phyloP scores from a whole-genome alignment of 2,797 vertebrate species.

The Siniperca scherzeri region DNA sequence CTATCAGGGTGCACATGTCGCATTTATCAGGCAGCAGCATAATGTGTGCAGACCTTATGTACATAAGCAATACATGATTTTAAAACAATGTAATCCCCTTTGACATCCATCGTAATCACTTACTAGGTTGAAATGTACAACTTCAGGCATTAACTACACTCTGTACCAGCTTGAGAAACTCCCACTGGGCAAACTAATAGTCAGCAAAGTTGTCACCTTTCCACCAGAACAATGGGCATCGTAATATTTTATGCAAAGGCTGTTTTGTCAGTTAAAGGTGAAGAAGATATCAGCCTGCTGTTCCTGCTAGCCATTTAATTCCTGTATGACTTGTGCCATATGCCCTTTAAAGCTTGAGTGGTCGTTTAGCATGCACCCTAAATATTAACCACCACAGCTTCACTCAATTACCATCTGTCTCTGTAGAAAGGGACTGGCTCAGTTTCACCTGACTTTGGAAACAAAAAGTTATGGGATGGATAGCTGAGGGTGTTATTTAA shows the following conservation, averaged over 20 bases:
- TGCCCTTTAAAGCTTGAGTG: conserved; percentile 78
- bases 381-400: conserved; percentile 72
- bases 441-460: conserved; percentile 64
- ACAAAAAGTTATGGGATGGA: conserved; percentile 49
- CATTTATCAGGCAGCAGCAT: conserved; percentile 16
- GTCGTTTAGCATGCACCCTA: conserved; percentile 73
- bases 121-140: conserved; percentile 43
- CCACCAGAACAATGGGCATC: conserved; percentile 49
- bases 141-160: conserved; percentile 18
- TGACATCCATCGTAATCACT: conserved; percentile 37
- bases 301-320: conserved; percentile 72
- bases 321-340: conserved; percentile 77
- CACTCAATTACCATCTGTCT: conserved; percentile 77
- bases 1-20: conserved; percentile 24
- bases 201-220: conserved; percentile 61
- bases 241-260: conserved; percentile 65
- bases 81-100: conserved; percentile 12
- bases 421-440: conserved; percentile 26
- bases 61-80: conserved; percentile 18
- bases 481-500: neutral
- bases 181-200: conserved; percentile 48
- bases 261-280: conserved; percentile 73
- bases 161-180: conserved; percentile 43
- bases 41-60: conserved; percentile 3
- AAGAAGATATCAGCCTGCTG: conserved; percentile 72